phyloP scores from a whole-genome alignment of 2,797 vertebrate species.

The Hypotaenidia philippensis region DNA sequence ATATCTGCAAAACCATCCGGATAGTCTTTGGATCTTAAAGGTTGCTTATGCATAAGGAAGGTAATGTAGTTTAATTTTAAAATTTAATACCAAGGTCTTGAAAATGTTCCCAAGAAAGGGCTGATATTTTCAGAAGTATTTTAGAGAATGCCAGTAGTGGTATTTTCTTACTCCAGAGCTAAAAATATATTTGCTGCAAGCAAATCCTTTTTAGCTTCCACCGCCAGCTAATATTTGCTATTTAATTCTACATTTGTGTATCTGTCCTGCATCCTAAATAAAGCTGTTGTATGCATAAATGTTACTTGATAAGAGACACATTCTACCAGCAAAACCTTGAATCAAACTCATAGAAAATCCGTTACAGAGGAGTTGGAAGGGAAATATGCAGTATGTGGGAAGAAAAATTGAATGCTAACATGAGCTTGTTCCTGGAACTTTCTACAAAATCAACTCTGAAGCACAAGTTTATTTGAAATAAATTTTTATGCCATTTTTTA shows the following conservation, averaged over 20 bases:
- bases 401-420: neutral
- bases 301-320: neutral
- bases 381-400: neutral
- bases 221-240: neutral
- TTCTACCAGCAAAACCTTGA: neutral
- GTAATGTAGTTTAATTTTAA: slow-evolving; percentile 17
- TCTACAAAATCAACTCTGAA: neutral
- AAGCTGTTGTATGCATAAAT: neutral
- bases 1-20: neutral
- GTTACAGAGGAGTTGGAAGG: neutral
- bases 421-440: neutral
- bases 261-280: neutral
- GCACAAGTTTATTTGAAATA: neutral
- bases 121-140: slow-evolving; percentile 41
- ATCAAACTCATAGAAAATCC: neutral
- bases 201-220: neutral
- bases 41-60: slow-evolving; percentile 16
- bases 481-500: neutral
- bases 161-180: neutral
- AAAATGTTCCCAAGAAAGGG: slow-evolving; percentile 8
- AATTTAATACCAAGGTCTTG: slow-evolving; percentile 28
- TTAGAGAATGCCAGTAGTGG: neutral
- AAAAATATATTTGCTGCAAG: neutral
- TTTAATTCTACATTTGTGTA: neutral
- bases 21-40: slow-evolving; percentile 9